Conservation (phyloP, 2,888 invertebrate genomes). For the Cordylochernes scorpioides region DNA sequence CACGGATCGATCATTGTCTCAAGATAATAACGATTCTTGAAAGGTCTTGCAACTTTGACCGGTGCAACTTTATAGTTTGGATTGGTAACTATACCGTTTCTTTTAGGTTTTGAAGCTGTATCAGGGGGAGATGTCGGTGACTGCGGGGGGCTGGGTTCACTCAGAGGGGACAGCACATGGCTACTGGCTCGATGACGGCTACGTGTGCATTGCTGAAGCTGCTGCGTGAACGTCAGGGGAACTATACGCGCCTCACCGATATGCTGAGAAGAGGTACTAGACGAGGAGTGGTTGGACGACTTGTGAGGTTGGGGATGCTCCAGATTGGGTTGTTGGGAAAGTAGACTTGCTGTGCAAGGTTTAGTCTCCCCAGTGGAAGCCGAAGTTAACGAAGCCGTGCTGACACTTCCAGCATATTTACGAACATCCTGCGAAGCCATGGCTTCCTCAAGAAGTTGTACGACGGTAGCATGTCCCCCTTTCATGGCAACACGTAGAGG, state of each 20-base stretch:
- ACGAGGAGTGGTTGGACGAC: constrained; percentile 41
- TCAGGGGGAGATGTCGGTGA: constrained; percentile 27
- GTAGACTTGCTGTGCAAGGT: constrained; percentile 31
- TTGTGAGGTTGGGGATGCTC: constrained; percentile 22
- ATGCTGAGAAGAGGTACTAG: constrained; percentile 28
- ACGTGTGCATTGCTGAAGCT: constrained; percentile 55
- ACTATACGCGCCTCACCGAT: background rate
- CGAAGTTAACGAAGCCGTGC: constrained; percentile 14
- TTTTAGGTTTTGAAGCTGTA: constrained; percentile 18
- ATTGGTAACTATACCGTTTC: constrained; percentile 24
- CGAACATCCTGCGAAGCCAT: background rate
- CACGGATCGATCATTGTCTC: constrained; percentile 1
- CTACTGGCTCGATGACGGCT: constrained; percentile 36
- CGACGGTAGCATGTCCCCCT: constrained; percentile 42
- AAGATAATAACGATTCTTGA: too few species aligned
- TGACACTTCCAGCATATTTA: constrained; percentile 4
- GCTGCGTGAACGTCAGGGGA: constrained; percentile 68
- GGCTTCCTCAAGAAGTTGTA: constrained; percentile 9
- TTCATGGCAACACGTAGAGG: constrained; percentile 60
- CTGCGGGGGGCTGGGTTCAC: constrained; percentile 50
- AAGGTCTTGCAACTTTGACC: too few species aligned
- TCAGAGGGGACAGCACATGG: constrained; percentile 29
- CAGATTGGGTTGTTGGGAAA: constrained; percentile 11
- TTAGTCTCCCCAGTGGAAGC: constrained; percentile 32
- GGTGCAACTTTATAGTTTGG: constrained; percentile 19